Conservation (phyloP, 2,888 invertebrate species). For the Mellilla xanthometata region DNA sequence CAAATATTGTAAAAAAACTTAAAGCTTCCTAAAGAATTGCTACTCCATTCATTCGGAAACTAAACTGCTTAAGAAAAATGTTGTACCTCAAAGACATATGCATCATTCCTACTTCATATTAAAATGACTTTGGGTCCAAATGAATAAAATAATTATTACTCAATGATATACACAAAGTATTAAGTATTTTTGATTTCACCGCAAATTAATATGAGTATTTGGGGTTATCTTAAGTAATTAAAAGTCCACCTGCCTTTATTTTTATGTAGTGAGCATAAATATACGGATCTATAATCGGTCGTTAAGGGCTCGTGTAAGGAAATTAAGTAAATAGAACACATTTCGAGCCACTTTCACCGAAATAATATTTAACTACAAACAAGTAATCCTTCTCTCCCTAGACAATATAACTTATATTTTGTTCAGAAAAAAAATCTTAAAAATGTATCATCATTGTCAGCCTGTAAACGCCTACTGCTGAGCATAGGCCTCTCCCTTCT, state of each 20-base stretch:
- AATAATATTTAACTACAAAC: no score
- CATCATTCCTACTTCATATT: conserved; percentile 24
- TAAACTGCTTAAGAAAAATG: conserved; percentile 45
- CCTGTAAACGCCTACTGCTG: no score
- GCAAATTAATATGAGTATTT: conserved; percentile 26
- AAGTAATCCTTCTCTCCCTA: no score
- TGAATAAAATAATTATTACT: conserved; percentile 11
- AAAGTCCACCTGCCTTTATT: conserved; percentile 30
- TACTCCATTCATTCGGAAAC: conserved; percentile 30
- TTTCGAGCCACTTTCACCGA: no score
- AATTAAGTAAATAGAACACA: no score
- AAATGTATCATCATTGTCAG: no score
- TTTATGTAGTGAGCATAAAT: conserved; percentile 10
- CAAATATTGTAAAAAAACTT: no score
- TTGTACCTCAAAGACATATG: conserved; percentile 37
- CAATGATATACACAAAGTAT: conserved; percentile 22
- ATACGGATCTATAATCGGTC: conserved; percentile 13
- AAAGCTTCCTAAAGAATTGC: conserved; percentile 1
- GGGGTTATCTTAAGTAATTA: conserved; percentile 26
- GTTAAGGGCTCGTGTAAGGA: conserved; percentile 10
- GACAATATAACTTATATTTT: no score
- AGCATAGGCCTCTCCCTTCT: no score
- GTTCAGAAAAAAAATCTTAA: no score
- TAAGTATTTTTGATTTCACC: conserved; percentile 24
- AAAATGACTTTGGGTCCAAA: conserved; percentile 14